These are phyloP conservation scores for Drosophila engyochracea DNA, from an alignment of 2,888 invertebrate genomes.

Conservation along the genomic window DNA sequence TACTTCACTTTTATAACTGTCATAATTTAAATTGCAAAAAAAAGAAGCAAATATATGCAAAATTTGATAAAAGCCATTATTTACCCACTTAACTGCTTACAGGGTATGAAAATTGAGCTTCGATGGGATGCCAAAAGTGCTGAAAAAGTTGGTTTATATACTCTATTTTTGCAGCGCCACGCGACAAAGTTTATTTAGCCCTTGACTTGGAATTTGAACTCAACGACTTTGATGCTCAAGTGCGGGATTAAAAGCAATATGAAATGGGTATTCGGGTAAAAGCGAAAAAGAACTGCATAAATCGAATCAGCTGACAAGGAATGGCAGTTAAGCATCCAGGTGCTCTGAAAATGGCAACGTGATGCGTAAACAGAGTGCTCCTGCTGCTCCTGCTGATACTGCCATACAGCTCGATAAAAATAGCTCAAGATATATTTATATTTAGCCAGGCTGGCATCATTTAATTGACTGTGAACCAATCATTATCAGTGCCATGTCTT, in stretches of 20 bases:
- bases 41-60: not conserved
- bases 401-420: slow-evolving; percentile 41
- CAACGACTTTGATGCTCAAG: slow-evolving; percentile 30
- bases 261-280: slow-evolving; percentile 5
- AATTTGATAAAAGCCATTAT: not conserved
- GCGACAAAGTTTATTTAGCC: slow-evolving; percentile 76
- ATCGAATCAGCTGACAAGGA: slow-evolving; percentile 61
- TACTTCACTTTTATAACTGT: not conserved
- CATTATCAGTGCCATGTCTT: slow-evolving; percentile 51
- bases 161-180: slow-evolving; percentile 13
- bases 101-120: slow-evolving; percentile 20
- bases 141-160: not conserved
- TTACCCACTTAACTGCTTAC: not conserved
- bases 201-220: slow-evolving; percentile 73
- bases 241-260: slow-evolving; percentile 51
- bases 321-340: slow-evolving; percentile 8
- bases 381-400: not conserved
- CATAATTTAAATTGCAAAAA: too few species aligned
- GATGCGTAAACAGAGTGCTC: not conserved
- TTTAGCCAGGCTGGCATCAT: slow-evolving; percentile 32
- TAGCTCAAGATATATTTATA: slow-evolving; percentile 49
- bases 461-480: slow-evolving; percentile 53
- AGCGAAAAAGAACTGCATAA: slow-evolving; percentile 49
- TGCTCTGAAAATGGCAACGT: not conserved
- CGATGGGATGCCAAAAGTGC: slow-evolving; percentile 16